Base-by-base conservation (phyloP, 2,113 vertebrate genomes). In the Macquaria australasica region DNA sequence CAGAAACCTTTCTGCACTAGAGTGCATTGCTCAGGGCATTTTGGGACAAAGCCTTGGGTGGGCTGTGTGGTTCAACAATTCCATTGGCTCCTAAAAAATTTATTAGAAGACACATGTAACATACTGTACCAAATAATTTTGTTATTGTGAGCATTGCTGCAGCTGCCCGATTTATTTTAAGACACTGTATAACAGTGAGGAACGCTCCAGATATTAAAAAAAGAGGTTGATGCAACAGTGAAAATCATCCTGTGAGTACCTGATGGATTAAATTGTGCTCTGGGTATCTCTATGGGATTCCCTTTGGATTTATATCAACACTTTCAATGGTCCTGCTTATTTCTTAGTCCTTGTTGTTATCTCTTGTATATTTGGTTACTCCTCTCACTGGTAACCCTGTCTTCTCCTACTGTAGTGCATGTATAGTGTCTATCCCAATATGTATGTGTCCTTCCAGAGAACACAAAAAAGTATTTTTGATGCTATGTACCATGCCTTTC, bases 151-250 rank as follows among this genome's bases (percentile, higher is more conserved):
- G 28, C 39, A 12, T 9, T 5, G 14, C 21, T 53, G 16, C n/a
- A 53, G 74, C 62, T 63, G 55, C 70, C 56, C 34, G 0, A 18
- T 64, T 58, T 34, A 37, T 79, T 79, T 74, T 18, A 79, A 58
- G 64, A 53, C 60, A 53, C 25, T 48, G 21, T 2, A 15, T 16
- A 51, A 39, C 23, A 34, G n/a, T 15, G 6, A 63, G 1, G 37
- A 45, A 66, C 0, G 25, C 31, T n/a, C 5, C 14, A 41, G 70
- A 50, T 79, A 28, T 16, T 20, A 55, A 0, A 53, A 9, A 45
- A 23, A 50, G 21, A 67, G 51, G 8, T 18, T 79, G 25, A 83
- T 37, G 71, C 18, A 31, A 84, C 53, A 43, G 21, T 31, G 20
- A 25, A 60, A 74, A 67, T 55, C 34, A 62, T 69, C 8, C 15